Percentiles rank a stretch among this genome's conserved stretches.
These are phyloP conservation scores for Pelmatolapia mariae DNA, from an alignment of 2,113 vertebrate species.

Conservation along the genomic window DNA sequence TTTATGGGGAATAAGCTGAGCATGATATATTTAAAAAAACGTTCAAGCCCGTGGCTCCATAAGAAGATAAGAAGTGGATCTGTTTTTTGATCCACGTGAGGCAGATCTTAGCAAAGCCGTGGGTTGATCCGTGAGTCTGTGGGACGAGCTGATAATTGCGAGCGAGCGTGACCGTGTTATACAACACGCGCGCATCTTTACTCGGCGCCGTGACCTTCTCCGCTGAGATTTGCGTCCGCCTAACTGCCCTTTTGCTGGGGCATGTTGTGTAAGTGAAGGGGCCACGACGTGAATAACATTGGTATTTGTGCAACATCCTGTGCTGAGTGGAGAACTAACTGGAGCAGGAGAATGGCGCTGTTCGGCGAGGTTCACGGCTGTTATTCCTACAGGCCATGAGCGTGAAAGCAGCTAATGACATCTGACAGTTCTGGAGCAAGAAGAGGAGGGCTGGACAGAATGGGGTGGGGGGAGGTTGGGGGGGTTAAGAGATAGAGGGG, in stretches of 20 bases:
- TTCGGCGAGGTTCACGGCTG: constrained; percentile 86
- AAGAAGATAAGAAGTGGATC: constrained; percentile 63
- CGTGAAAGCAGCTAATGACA: constrained; percentile 88
- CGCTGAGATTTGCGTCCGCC: constrained; percentile 17
- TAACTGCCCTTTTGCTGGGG: constrained; percentile 64
- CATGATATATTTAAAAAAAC: constrained; percentile 35
- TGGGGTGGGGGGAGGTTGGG: constrained; percentile 58
- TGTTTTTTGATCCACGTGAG: constrained; percentile 50
- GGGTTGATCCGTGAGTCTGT: constrained; percentile 42
- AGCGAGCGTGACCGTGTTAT: constrained; percentile 41
- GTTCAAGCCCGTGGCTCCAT: constrained; percentile 27
- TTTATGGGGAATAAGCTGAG: constrained; percentile 61
- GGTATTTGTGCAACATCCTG: constrained; percentile 71
- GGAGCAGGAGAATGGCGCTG: constrained; percentile 94
- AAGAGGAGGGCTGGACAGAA: constrained; percentile 80
- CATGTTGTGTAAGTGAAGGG: constrained; percentile 55
- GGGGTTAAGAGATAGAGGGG: constrained; percentile 33
- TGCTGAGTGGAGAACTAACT: constrained; percentile 83
- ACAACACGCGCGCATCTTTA: constrained; percentile 27
- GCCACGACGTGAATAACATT: constrained; percentile 55
- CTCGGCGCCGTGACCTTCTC: constrained; percentile 42
- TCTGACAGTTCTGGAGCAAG: constrained; percentile 97
- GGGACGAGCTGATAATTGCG: constrained; percentile 32
- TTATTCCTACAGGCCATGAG: constrained; percentile 91
- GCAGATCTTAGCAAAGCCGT: constrained; percentile 54